Conservation (phyloP, 2,888 invertebrate genomes). For the Synanthedon andrenaeformis region DNA sequence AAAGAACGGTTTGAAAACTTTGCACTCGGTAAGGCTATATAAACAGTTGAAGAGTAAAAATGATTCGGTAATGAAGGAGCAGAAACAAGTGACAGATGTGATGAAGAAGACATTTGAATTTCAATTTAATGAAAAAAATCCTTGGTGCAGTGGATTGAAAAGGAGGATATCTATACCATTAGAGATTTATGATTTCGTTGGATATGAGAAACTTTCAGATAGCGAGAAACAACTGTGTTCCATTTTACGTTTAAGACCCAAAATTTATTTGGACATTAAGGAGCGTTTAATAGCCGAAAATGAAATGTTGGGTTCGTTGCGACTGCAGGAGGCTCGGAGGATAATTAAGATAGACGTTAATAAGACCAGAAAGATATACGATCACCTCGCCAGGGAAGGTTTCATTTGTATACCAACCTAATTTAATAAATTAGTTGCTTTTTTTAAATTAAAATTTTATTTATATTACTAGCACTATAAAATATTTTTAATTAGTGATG, state of each 20-base stretch:
- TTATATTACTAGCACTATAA: conserved; percentile 1
- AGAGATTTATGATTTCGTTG: conserved; percentile 80
- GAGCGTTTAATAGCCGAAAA: conserved; percentile 80
- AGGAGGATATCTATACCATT: conserved; percentile 56
- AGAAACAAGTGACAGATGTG: conserved; percentile 33
- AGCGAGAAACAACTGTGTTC: conserved; percentile 84
- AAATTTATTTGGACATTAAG: conserved; percentile 83
- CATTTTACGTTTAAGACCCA: conserved; percentile 78
- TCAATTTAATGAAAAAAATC: conserved; percentile 31
- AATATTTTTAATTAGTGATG: background rate
- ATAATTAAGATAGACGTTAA: conserved; percentile 94
- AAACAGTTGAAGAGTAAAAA: conserved; percentile 74
- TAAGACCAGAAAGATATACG: conserved; percentile 89
- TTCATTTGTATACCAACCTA: conserved; percentile 73
- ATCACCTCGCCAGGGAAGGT: conserved; percentile 79
- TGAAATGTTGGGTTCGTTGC: conserved; percentile 78
- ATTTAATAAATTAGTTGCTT: conserved; percentile 11
- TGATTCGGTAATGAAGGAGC: conserved; percentile 65
- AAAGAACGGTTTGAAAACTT: conserved; percentile 76
- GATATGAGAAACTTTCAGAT: conserved; percentile 78
- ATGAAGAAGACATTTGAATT: conserved; percentile 49
- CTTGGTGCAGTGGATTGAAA: conserved; percentile 18
- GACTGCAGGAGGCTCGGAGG: conserved; percentile 83
- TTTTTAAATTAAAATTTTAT: conserved; percentile 1
- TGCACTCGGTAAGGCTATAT: conserved; percentile 74